Evolutionary conservation across 2,888 invertebrate genomes (phyloP).

Genomic region (Scelioninae gen. 2): DNA sequence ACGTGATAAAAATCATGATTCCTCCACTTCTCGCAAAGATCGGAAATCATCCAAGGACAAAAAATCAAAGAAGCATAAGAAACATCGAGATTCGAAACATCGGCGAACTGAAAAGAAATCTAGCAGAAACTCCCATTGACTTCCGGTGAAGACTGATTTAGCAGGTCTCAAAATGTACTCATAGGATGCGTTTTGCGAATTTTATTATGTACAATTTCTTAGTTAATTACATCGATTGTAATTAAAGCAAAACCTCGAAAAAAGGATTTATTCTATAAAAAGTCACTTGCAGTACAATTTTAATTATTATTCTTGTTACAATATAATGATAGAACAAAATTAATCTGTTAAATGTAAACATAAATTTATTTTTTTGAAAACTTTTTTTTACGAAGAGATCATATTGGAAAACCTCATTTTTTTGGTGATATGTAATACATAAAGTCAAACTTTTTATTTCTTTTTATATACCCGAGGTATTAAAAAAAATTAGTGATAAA

Average conservation of each 20-base stretch:
- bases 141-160: constrained; percentile 26
- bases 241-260: not conserved
- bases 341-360: too few species aligned
- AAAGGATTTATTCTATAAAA: too few species aligned
- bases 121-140: constrained; percentile 53
- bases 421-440: too few species aligned
- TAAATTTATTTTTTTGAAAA: too few species aligned
- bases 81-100: constrained; percentile 46
- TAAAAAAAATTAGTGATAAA: too few species aligned
- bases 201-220: constrained; percentile 4
- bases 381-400: too few species aligned
- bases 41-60: constrained; percentile 63
- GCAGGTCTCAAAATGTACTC: constrained; percentile 2
- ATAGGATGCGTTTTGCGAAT: not conserved
- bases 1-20: constrained; percentile 44
- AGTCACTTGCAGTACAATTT: too few species aligned
- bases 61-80: constrained; percentile 63
- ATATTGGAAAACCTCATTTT: too few species aligned
- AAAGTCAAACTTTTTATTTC: too few species aligned
- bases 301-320: too few species aligned
- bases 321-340: too few species aligned
- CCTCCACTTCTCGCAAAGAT: constrained; percentile 59
- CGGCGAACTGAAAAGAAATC: constrained; percentile 61
- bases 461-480: too few species aligned
- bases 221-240: constrained; percentile 11